Evolutionary conservation across 2,888 invertebrate species (phyloP).

Genomic region (Hyposoter didymator): DNA sequence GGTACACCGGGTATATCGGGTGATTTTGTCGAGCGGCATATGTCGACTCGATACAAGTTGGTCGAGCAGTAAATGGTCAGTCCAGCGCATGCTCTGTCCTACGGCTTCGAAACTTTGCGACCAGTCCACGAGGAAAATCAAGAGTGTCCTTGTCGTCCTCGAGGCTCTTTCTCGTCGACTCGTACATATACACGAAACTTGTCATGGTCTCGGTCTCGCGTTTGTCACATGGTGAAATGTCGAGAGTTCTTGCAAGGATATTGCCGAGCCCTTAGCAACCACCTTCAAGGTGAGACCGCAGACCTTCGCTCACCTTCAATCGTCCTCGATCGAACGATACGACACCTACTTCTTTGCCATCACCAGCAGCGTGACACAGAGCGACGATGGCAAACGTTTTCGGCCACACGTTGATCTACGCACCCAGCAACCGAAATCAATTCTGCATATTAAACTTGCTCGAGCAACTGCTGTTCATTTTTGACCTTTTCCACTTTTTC

Average conservation of each 20-base stretch:
- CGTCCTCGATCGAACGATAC: background rate
- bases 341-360: background rate
- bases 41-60: slow-evolving; percentile 72
- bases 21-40: slow-evolving; percentile 75
- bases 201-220: slow-evolving; percentile 27
- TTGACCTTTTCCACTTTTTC: slow-evolving; percentile 11
- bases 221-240: slow-evolving; percentile 15
- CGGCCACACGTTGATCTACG: background rate
- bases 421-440: background rate
- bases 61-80: slow-evolving; percentile 46
- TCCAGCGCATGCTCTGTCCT: slow-evolving; percentile 23
- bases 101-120: background rate
- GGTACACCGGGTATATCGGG: background rate
- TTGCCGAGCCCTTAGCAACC: slow-evolving; percentile 60
- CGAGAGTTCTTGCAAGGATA: slow-evolving; percentile 45
- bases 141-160: slow-evolving; percentile 20
- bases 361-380: background rate
- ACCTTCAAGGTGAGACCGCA: slow-evolving; percentile 65
- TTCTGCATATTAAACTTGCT: background rate
- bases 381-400: background rate
- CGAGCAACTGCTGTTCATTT: background rate
- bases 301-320: slow-evolving; percentile 44
- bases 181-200: background rate
- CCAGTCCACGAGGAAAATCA: background rate
- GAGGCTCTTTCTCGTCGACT: background rate